A percentile compares a stretch with the other conserved stretches of the same genome.
These are phyloP conservation scores for Copidosoma floridanum DNA, from an alignment of 1,140 invertebrate species.

Conservation along the genomic window DNA sequence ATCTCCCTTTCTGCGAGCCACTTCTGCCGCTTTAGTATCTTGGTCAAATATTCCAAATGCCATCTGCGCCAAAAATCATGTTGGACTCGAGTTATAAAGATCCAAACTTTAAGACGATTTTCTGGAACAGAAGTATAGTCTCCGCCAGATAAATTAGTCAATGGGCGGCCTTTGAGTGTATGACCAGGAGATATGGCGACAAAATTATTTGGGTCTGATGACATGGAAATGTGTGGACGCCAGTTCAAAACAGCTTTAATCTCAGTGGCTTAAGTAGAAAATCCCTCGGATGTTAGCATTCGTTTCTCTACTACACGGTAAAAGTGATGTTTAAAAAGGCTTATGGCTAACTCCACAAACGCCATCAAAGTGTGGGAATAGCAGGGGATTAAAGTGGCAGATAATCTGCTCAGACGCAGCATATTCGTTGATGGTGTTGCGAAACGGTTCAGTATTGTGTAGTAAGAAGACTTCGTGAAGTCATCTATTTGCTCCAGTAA, in stretches of 20 bases:
- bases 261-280: background rate
- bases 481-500: no score
- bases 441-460: no score
- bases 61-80: background rate
- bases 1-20: background rate
- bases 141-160: background rate
- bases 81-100: background rate
- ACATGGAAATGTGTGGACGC: background rate
- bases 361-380: no score
- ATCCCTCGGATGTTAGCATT: background rate
- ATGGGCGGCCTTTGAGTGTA: background rate
- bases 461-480: no score
- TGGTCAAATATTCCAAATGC: background rate
- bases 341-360: no score
- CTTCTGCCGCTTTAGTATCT: background rate
- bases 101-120: background rate
- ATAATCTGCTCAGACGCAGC: no score
- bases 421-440: no score
- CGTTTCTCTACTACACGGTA: no score
- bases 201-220: background rate
- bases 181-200: background rate
- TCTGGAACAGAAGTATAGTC: background rate
- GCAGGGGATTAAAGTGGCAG: no score
- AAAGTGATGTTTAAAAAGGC: no score
- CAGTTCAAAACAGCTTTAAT: background rate